Base-by-base conservation (phyloP, 2,797 vertebrate species). In the Ibycter americanus region DNA sequence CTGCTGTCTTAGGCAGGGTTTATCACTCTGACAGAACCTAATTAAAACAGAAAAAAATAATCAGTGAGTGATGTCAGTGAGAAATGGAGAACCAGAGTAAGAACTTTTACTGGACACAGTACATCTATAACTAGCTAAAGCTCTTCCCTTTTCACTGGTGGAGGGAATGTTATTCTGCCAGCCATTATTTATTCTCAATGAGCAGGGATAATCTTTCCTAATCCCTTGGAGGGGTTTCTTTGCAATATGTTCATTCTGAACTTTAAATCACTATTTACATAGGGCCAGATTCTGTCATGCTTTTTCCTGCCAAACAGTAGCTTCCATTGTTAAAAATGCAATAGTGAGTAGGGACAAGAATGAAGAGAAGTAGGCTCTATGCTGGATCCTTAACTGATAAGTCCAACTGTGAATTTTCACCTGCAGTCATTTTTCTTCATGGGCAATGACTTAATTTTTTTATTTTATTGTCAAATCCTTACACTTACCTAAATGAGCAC, bases 1-100 rank as follows among this genome's bases (percentile, higher is more conserved):
- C 84, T 98, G 96, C 87, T 96, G 58, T 83, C 56, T 96, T 93
- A 94, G 51, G 77, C 65, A 87, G 47, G 62, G 63, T 87, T 98
- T 97, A 88, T 96, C 96, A 84, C 84, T 97, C 85, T 89, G 79
- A 92, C 68, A 97, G 79, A 88, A 83, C 91, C 94, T 97, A 97
- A 96, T 97, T 91, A 80, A 90, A 97, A 94, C 47, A 89, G 72
- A 38, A 55, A 87, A 54, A 36, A 61, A 40, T 15, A 79, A 94
- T 73, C 74, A 89, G 85, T 93, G 65, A 56, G 22, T 97, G 81
- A 91, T 97, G 94, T 98, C 96, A 97, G 76, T 58, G 59, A 95
- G 81, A 96, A 96, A 95, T 3, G 5, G 85, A 95, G 81, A 97
- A 92, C 55, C 32, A 96, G 90, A 97, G 70, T 68, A 91, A 90